phyloP scores from a whole-genome alignment of 2,888 invertebrate genomes.

The Tachina fera region DNA sequence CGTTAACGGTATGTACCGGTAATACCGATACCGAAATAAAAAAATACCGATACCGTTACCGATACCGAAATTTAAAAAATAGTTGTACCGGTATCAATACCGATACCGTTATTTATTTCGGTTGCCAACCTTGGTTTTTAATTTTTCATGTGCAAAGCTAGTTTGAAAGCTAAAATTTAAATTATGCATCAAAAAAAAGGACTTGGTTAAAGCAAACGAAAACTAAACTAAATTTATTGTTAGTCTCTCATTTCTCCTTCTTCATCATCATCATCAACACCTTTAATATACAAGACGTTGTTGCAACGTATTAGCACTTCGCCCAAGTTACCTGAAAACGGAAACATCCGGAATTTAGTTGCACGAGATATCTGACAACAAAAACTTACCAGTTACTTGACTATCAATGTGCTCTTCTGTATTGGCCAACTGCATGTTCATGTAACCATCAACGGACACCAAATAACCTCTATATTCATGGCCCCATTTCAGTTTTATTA shows the following conservation, averaged over 20 bases:
- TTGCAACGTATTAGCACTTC: slow-evolving; percentile 99
- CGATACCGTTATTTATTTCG: no score
- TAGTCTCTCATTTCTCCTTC: slow-evolving; percentile 94
- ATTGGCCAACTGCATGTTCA: slow-evolving; percentile 99
- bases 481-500: slow-evolving; percentile 99
- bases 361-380: neutral
- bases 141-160: slow-evolving; percentile 27
- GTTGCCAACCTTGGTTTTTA: no score
- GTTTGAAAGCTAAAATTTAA: slow-evolving; percentile 42
- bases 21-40: no score
- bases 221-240: slow-evolving; percentile 40
- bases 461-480: slow-evolving; percentile 99
- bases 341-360: neutral
- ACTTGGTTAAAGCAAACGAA: slow-evolving; percentile 13
- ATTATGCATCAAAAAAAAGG: slow-evolving; percentile 11
- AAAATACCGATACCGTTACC: no score
- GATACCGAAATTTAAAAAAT: no score
- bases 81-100: no score
- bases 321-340: slow-evolving; percentile 89
- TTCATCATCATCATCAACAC: slow-evolving; percentile 98
- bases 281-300: slow-evolving; percentile 97
- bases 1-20: no score
- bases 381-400: slow-evolving; percentile 88
- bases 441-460: slow-evolving; percentile 99
- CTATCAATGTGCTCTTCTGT: slow-evolving; percentile 99